phyloP scores from a whole-genome alignment of 2,888 invertebrate species.

The Ditula angustiorana region DNA sequence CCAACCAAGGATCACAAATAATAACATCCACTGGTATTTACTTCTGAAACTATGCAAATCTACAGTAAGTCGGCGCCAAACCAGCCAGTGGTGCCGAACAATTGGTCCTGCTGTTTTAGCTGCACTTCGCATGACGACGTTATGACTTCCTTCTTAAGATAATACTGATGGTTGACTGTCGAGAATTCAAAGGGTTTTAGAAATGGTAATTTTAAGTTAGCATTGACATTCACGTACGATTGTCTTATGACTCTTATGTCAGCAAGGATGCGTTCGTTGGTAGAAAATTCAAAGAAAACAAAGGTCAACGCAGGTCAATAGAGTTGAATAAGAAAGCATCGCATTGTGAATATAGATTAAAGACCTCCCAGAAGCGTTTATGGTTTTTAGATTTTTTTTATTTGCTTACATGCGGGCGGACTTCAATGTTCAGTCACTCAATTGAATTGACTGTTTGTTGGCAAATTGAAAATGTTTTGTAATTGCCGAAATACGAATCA shows the following conservation, averaged over 20 bases:
- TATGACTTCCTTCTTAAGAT: constrained; percentile 29
- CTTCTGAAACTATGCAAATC: constrained; percentile 42
- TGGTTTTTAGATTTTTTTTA: too few relatives aligned
- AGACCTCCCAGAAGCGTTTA: neutral
- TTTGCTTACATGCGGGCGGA: too few relatives aligned
- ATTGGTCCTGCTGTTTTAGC: constrained; percentile 27
- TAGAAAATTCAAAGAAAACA: neutral
- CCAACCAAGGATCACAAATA: constrained; percentile 43
- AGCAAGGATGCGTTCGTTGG: neutral
- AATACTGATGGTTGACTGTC: constrained; percentile 15
- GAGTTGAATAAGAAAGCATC: constrained; percentile 1
- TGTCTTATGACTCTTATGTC: neutral
- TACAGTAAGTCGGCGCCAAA: constrained; percentile 42
- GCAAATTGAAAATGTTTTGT: too few relatives aligned
- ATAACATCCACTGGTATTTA: constrained; percentile 46
- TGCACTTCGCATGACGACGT: neutral
- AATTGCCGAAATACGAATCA: too few relatives aligned
- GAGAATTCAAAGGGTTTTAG: constrained; percentile 26
- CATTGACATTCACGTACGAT: neutral
- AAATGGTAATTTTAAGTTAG: constrained; percentile 28
- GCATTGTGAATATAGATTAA: neutral
- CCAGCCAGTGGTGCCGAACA: constrained; percentile 43
- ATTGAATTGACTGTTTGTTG: too few relatives aligned
- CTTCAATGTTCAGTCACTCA: too few relatives aligned
- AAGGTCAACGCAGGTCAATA: constrained; percentile 21